Evolutionary conservation across 2,888 invertebrate genomes (phyloP).

Genomic region (Bimastos eiseni): DNA sequence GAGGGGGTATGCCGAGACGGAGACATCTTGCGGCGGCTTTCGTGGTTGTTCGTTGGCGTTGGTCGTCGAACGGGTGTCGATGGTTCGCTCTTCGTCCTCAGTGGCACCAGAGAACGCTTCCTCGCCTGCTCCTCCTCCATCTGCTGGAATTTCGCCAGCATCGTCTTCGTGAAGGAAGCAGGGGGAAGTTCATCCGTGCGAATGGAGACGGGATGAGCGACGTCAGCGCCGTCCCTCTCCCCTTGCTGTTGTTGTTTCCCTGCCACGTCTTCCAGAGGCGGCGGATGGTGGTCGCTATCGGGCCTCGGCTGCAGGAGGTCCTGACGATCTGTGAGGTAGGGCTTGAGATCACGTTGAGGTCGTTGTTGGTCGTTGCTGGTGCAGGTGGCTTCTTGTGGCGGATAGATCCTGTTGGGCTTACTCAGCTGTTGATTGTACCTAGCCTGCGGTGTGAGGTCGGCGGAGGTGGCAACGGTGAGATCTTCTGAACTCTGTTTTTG

Average conservation of each 20-base stretch:
- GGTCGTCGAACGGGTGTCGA: constrained; percentile 16
- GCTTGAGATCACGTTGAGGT: not conserved
- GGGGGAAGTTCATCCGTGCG: constrained; percentile 42
- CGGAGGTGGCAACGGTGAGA: not conserved
- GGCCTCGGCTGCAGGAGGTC: not conserved
- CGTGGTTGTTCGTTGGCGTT: not conserved
- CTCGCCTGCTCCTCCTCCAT: constrained; percentile 22
- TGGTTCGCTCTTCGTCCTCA: not conserved
- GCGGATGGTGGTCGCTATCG: not conserved
- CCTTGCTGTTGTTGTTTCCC: too few relatives aligned
- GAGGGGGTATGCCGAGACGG: not conserved
- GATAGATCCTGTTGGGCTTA: not conserved
- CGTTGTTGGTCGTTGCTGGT: not conserved
- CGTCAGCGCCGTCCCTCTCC: not conserved
- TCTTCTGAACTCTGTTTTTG: not conserved
- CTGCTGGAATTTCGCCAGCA: constrained; percentile 41
- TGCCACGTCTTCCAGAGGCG: not conserved
- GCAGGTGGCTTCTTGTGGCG: not conserved
- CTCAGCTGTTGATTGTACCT: not conserved
- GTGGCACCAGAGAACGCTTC: not conserved
- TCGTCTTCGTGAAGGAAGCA: constrained; percentile 38
- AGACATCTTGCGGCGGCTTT: not conserved
- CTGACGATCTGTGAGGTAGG: not conserved
- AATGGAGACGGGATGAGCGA: constrained; percentile 9
- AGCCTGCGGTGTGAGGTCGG: not conserved